Conservation (phyloP, 2,888 invertebrate genomes). For the Aquatica leii region DNA sequence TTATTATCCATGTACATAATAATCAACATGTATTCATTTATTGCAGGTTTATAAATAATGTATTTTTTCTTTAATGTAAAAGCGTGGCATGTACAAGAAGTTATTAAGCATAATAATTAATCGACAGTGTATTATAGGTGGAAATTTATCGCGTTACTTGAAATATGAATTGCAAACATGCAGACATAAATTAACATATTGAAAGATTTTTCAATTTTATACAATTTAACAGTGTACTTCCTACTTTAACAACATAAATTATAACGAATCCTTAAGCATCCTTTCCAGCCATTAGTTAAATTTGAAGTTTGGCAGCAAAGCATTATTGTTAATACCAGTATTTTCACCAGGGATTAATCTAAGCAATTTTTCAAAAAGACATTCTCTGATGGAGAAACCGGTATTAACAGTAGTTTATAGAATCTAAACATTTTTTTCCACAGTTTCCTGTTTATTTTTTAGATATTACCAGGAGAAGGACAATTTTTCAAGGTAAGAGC, state of each 20-base stretch:
- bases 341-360: slow-evolving; percentile 14
- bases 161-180: no score
- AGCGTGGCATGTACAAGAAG: no score
- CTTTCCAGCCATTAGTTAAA: slow-evolving; percentile 8
- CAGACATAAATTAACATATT: no score
- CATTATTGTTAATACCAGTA: slow-evolving; percentile 3
- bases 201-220: no score
- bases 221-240: no score
- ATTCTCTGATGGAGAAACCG: slow-evolving; percentile 13
- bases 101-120: no score
- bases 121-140: no score
- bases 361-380: background rate
- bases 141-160: no score
- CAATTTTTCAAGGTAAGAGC: slow-evolving; percentile 34
- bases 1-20: slow-evolving; percentile 16
- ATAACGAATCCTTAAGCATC: background rate
- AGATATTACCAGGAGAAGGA: slow-evolving; percentile 35
- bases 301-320: slow-evolving; percentile 10
- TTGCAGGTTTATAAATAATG: slow-evolving; percentile 17
- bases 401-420: slow-evolving; percentile 15
- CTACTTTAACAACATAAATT: no score
- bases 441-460: slow-evolving; percentile 27
- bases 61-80: slow-evolving; percentile 12
- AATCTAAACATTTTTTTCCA: slow-evolving; percentile 21
- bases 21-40: slow-evolving; percentile 15